These are phyloP conservation scores for Sphaeramia orbicularis DNA, from an alignment of 2,797 vertebrate genomes.

Conservation along the genomic window DNA sequence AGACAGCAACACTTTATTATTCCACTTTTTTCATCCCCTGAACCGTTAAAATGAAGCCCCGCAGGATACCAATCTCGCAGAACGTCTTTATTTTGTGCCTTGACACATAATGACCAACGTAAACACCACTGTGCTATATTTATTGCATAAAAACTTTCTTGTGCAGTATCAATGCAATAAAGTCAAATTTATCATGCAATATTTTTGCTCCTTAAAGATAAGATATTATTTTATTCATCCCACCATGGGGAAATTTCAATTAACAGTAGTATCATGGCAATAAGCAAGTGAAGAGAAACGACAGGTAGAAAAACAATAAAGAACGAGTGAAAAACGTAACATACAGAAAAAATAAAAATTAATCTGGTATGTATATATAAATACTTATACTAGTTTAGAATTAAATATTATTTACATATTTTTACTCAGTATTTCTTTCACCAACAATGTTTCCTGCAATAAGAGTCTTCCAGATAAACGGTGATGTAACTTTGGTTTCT, in stretches of 20 bases:
- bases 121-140: not conserved
- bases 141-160: too few species aligned
- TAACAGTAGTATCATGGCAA: too few species aligned
- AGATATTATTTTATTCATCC: too few species aligned
- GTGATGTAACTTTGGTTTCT: not conserved
- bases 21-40: not conserved
- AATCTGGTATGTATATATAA: too few species aligned
- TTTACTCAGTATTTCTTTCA: not conserved
- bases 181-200: not conserved
- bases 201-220: not conserved
- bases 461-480: not conserved
- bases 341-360: too few species aligned
- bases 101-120: not conserved
- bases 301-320: too few species aligned
- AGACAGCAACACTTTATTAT: not conserved
- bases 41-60: not conserved
- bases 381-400: too few species aligned
- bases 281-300: too few species aligned
- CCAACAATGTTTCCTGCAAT: not conserved
- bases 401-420: too few species aligned
- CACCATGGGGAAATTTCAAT: too few species aligned
- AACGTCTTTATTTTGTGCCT: not conserved
- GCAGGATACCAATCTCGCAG: not conserved
- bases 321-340: too few species aligned
- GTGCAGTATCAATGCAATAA: not conserved